Evolutionary conservation across 2,888 invertebrate species (phyloP), one percentile per base, ranked within the genome.

Genomic region (Dicyrtomina minuta): DNA sequence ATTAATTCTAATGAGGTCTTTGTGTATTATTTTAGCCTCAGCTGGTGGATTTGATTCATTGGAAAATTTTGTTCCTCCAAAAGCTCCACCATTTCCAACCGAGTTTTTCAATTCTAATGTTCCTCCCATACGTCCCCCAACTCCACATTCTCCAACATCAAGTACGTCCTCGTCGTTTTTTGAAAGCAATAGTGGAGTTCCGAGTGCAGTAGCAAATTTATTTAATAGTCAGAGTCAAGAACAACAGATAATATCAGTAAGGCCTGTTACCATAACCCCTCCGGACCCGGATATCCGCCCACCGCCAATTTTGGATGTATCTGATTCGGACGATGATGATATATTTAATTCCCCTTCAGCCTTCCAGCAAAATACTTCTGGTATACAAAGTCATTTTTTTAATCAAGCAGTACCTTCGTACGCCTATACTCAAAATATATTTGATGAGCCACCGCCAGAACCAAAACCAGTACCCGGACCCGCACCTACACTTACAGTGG

Each of bases 31-130:
- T 33, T 33, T 33, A 8, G 8, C 8, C 33, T 33, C 3, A 8
- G 33, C 4, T 33, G 4, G 4, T 33, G 33, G 33, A 33, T 33
- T 8, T 33, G 33, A 8, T 3, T 33, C 33, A 33, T 33, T 8
- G 8, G 8, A 5, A 33, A 33, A 33, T 33, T 33, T 33, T 17
- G 46, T 58, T 13, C 58, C 58, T 24, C 39, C 56, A 13, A 22
- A 43, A 44, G 58, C 66, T 17, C 66, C 66, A 2, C 58, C 66
- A 6, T 66, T 58, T 5, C 17, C 58, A 44, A 3, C 46, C 2
- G 60, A 67, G 15, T 20, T 13, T 46, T 46, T 6, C 46, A 46
- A 12, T 17, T 41, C 43, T 8, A 12, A 13, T n/a, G 58, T n/a
- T 12, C 12, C 12, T 27, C 26, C 33, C n/a, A n/a, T n/a, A 8